A percentile compares a stretch with the other conserved stretches of the same genome.
phyloP scores from a whole-genome alignment of 2,797 vertebrate species.

The Syngnathus acus region DNA sequence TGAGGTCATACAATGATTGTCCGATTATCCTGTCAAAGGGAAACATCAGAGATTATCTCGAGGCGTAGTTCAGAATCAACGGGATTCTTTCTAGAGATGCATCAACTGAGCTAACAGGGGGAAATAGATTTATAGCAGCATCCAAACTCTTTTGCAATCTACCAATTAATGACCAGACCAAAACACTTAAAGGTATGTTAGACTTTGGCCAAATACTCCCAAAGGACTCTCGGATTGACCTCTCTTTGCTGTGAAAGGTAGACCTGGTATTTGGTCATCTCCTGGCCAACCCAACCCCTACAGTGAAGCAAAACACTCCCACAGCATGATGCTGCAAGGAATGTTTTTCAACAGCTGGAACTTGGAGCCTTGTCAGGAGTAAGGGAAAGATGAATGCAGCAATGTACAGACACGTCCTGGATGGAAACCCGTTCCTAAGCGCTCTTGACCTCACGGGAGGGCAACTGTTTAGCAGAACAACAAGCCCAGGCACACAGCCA shows the following conservation, averaged over 20 bases:
- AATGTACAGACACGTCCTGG: background rate
- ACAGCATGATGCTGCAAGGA: background rate
- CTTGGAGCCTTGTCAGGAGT: background rate
- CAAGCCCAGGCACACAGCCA: background rate
- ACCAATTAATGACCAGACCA: too few species aligned
- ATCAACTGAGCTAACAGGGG: too few species aligned
- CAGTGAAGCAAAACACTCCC: slow-evolving; percentile 1
- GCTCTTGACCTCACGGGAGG: background rate
- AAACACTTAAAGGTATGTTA: too few species aligned
- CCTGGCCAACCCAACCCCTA: background rate
- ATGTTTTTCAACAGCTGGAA: slow-evolving; percentile 2
- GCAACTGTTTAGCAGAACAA: background rate
- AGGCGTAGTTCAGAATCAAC: too few species aligned
- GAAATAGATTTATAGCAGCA: too few species aligned
- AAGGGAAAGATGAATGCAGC: background rate
- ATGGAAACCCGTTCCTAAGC: background rate
- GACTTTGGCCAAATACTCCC: background rate
- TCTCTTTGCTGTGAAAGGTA: background rate
- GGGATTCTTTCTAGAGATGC: too few species aligned
- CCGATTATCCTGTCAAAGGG: too few species aligned
- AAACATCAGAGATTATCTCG: too few species aligned
- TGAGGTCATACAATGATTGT: too few species aligned
- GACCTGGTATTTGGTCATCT: background rate
- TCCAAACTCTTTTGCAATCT: too few species aligned
- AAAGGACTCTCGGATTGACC: background rate